Conservation (phyloP, 2,797 vertebrate genomes). For the Oophaga sylvatica region DNA sequence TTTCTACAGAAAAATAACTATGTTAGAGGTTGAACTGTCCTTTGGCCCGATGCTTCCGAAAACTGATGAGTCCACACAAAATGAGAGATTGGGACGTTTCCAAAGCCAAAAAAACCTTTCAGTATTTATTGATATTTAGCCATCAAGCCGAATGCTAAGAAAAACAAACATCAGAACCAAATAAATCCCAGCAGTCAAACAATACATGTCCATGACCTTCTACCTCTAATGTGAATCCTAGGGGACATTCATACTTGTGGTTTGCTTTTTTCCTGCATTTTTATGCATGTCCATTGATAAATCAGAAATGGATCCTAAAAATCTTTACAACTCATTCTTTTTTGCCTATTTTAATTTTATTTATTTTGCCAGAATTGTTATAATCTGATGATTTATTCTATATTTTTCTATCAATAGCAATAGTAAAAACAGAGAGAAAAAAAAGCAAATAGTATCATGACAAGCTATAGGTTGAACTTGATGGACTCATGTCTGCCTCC, state of each 20-base stretch:
- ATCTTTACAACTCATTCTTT: no score
- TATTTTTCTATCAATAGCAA: no score
- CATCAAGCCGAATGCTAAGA: not conserved
- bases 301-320: not conserved
- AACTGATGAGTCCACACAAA: slow-evolving; percentile 14
- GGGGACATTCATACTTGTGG: not conserved
- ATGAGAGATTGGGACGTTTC: not conserved
- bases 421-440: no score
- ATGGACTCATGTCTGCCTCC: no score
- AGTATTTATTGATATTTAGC: not conserved
- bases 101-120: not conserved
- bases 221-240: not conserved
- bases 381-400: no score
- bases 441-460: no score
- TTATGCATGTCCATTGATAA: not conserved
- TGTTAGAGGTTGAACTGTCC: not conserved
- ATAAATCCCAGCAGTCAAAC: not conserved
- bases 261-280: not conserved
- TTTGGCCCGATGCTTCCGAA: not conserved
- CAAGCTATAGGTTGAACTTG: no score
- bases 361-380: no score
- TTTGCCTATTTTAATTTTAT: no score
- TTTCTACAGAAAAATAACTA: not conserved
- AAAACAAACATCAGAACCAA: not conserved
- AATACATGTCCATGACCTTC: not conserved